Evolutionary conservation across 1,140 invertebrate species (phyloP), one percentile per base, ranked within the genome.

Genomic region (Heliconius congener): DNA sequence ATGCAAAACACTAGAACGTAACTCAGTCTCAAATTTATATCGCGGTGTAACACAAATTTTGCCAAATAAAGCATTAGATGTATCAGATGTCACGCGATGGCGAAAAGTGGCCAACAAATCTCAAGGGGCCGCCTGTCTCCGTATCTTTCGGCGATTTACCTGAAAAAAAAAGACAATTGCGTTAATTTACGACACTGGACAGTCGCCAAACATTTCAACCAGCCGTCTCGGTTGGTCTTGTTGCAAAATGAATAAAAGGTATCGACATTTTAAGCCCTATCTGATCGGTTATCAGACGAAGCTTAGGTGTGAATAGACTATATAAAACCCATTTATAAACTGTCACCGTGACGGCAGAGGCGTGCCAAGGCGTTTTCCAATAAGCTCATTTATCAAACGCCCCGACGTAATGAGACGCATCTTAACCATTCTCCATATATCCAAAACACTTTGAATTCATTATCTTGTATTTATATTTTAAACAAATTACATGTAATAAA

Each of bases 131-230:
- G 81, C 80, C 79, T 81, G 82, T 84, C 85, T 84, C 84, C 82
- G 88, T 87, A 87, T 90, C 90, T 92, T 91, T 92, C 86, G 88
- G 87, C 83, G 88, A 92, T 93, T 94, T 94, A 94, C 93, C 93
- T 94, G 93, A 90, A 93, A 94, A 94, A 86, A 94, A 93, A 86
- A 88, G 90, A 92, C 92, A 93, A 87, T 81, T 83, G 85, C 84
- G 88, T 94, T 93, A 94, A 93, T 93, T 93, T 93, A 94, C 91
- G 87, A 87, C 88, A 80, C 85, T 94, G 93, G 91, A 89, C 80
- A 84, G 57, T 79, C 72, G 93, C 93, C 93, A 94, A 92, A 87
- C 88, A 94, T 93, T 92, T 93, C 90, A 90, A 91, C 86, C 86
- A 90, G 89, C 84, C 89, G 88, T 93, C 91, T 93, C 90, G 92